Percentiles rank a stretch among this genome's conserved stretches.
Evolutionary conservation across 2,797 vertebrate genomes (phyloP).

Genomic region (Mus caroli): DNA sequence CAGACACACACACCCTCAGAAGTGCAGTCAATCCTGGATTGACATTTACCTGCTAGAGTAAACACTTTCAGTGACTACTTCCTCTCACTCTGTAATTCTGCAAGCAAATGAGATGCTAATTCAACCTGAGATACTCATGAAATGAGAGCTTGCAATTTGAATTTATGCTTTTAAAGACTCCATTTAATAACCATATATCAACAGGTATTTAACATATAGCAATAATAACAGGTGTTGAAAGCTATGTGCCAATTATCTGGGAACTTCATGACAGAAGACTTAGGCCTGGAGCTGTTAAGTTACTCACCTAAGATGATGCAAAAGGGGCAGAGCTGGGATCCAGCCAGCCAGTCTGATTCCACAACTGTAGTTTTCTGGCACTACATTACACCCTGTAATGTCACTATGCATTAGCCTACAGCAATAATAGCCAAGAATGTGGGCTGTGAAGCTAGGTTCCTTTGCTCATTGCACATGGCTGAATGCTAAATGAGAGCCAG

Average conservation of each 20-base stretch:
- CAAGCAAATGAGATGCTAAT: conserved; percentile 30
- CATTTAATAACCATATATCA: not conserved
- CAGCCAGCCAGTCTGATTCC: not conserved
- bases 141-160: not conserved
- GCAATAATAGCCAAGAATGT: not conserved
- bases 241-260: not conserved
- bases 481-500: not conserved
- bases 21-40: not conserved
- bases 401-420: not conserved
- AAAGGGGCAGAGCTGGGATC: not conserved
- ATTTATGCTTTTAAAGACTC: not conserved
- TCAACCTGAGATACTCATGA: conserved; percentile 22
- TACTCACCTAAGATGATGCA: not conserved
- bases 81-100: conserved; percentile 16
- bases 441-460: not conserved
- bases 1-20: not conserved
- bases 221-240: not conserved
- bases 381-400: fast-evolving
- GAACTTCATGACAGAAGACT: not conserved
- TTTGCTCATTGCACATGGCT: not conserved
- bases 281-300: not conserved
- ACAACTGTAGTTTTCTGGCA: not conserved
- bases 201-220: not conserved
- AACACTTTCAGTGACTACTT: not conserved
- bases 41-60: not conserved